Evolutionary conservation across 2,888 invertebrate species (phyloP), one percentile per base, ranked within the genome.

Genomic region (Brachylomia viminalis): DNA sequence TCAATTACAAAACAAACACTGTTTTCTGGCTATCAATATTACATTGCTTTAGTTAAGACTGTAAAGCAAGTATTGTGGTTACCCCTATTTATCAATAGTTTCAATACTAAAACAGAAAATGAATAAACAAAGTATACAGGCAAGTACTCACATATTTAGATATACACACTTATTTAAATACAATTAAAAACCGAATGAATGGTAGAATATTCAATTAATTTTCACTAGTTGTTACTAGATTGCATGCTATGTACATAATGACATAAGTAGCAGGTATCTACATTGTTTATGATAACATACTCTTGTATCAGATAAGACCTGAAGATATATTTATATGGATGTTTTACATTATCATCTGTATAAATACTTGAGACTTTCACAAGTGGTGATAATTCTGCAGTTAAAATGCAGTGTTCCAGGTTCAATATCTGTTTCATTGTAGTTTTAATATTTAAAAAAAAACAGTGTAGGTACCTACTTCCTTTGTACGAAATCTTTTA

Each of bases 271-370:
- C n/a, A n/a, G n/a, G n/a, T 33, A 52, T 3, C 5, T 38, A 38
- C 13, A 30, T 42, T 27, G 7, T 52, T 33, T 10, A 33, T 42
- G 52, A 72, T 73, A 42, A n/a, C 47, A 2, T 45, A 20, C 20
- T 47, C 38, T n/a, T 30, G 23, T 72, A 58, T 56, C 2, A 75
- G 77, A 85, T 85, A 82, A 65, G 13, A 52, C 15, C 33, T 70
- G 17, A n/a, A 71, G 38, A 62, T 38, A 66, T n/a, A 38, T 54
- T 54, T 75, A 45, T 38, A 27, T 17, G 4, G 15, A 68, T 68
- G n/a, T 62, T 11, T 56, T n/a, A 33, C 8, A 23, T 45, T 75
- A 81, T 71, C 67, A 61, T 33, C 0, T 42, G 3, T 42, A 30
- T 13, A 67, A 45, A 64, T 59, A 65, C n/a, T 27, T 66, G 10